Percentiles rank a stretch among this genome's conserved stretches.
phyloP scores from a whole-genome alignment of 2,113 vertebrate genomes.

The human region GRCh38 chr15:54332001-54332500 shows the following conservation, averaged over 20 bases:
- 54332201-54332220: background rate
- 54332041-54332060: slow-evolving; percentile 99
- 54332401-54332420: background rate
- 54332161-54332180: background rate
- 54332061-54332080: slow-evolving; percentile 98
- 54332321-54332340: no score
- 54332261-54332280: background rate
- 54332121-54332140: background rate
- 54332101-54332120: slow-evolving; percentile 95
- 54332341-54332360: background rate
- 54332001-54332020: background rate
- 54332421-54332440: background rate
- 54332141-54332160: background rate
- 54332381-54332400: background rate
- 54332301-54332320: no score
- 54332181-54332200: background rate
- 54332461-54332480: background rate
- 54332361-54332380: background rate
- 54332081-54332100: slow-evolving; percentile 97
- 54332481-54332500: background rate
- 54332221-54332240: background rate
- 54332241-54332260: background rate
- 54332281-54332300: background rate
- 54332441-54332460: background rate
- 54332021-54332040: slow-evolving; percentile 76